phyloP scores from a whole-genome alignment of 2,888 invertebrate genomes.

The Idaea biselata region DNA sequence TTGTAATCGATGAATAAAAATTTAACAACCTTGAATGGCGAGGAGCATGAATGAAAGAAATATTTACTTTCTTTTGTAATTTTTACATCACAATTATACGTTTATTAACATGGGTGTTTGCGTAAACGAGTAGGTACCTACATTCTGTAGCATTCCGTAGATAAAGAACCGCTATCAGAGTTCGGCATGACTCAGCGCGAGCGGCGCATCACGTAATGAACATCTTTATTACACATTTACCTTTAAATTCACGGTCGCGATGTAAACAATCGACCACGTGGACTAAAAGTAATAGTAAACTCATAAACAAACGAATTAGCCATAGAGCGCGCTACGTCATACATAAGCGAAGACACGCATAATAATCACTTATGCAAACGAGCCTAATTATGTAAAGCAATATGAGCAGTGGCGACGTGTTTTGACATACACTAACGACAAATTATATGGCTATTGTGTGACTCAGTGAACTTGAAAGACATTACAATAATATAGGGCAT shows the following conservation, averaged over 20 bases:
- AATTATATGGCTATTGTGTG: constrained; percentile 74
- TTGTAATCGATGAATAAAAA: neutral
- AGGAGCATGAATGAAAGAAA: neutral
- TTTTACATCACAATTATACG: neutral
- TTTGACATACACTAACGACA: constrained; percentile 74
- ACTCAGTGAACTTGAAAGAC: constrained; percentile 76
- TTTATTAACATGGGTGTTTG: neutral
- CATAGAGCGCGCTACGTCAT: constrained; percentile 60
- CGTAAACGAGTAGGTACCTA: neutral
- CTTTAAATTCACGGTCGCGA: constrained; percentile 55
- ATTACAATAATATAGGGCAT: constrained; percentile 75
- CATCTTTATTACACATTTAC: constrained; percentile 65
- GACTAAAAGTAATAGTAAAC: constrained; percentile 71
- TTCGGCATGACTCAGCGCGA: constrained; percentile 33
- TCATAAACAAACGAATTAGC: constrained; percentile 72
- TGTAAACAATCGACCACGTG: constrained; percentile 74
- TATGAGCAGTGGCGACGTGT: constrained; percentile 64
- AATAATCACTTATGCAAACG: constrained; percentile 77
- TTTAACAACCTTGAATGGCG: neutral
- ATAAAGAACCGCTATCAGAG: constrained; percentile 33
- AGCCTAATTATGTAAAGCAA: constrained; percentile 75
- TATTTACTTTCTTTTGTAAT: constrained; percentile 1
- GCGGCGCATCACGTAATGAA: constrained; percentile 46
- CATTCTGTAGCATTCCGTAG: constrained; percentile 4
- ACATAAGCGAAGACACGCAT: constrained; percentile 70